Evolutionary conservation across 2,113 vertebrate species (phyloP).

Genomic region (Sardina pilchardus): DNA sequence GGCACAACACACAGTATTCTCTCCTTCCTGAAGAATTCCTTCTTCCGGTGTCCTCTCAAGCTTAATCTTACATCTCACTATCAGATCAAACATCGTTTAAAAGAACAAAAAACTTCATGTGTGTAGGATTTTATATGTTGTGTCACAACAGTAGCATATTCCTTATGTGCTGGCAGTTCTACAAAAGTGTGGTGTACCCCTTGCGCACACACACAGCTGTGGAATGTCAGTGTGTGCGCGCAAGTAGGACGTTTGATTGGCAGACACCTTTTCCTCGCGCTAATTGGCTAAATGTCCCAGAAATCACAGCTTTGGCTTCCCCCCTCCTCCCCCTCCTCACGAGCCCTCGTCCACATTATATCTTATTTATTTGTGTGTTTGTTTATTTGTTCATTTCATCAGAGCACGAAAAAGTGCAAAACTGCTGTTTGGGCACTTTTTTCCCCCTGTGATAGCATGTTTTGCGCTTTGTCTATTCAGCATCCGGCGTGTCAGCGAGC

Average conservation of each 20-base stretch:
- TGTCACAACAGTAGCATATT: background rate
- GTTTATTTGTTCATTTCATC: constrained; percentile 71
- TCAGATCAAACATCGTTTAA: background rate
- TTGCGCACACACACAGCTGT: constrained; percentile 24
- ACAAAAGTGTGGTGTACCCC: background rate
- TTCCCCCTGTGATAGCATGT: constrained; percentile 76
- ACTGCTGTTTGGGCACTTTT: constrained; percentile 73
- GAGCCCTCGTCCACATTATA: constrained; percentile 46
- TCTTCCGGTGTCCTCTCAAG: background rate
- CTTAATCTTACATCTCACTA: background rate
- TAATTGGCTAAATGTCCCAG: constrained; percentile 46
- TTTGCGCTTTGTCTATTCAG: constrained; percentile 77
- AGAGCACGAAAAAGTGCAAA: constrained; percentile 59
- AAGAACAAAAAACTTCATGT: background rate
- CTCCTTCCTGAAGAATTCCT: background rate
- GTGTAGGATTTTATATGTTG: background rate
- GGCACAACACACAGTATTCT: background rate
- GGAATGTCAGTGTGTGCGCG: background rate
- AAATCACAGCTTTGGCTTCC: constrained; percentile 24
- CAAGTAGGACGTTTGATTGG: constrained; percentile 38
- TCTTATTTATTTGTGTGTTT: constrained; percentile 66
- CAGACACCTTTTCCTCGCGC: constrained; percentile 47
- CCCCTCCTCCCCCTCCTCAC: background rate
- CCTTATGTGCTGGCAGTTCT: background rate
- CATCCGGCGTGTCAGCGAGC: constrained; percentile 67